Base-by-base conservation (phyloP, 35 echinoderm and acorn worm genomes). In the Diadema setosum region DNA sequence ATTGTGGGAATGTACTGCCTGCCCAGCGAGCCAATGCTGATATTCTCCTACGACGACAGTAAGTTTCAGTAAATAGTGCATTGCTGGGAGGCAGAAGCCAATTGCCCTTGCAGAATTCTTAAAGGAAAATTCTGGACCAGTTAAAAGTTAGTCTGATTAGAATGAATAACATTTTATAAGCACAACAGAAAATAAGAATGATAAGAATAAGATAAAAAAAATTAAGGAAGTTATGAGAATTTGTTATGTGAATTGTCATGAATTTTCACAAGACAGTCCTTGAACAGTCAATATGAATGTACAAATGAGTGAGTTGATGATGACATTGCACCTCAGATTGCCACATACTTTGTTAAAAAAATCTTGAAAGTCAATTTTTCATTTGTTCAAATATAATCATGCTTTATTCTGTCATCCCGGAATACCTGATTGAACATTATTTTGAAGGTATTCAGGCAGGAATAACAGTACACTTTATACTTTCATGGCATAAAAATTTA, bases 31-130 rank as follows among this genome's bases (percentile, higher is more conserved):
- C 48, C 88, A 30, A 29, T 81, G 2, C 39, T 90, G 4, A 83
- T 90, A 23, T 90, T 90, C 35, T 90, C 88, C 27, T 90, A 90
- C 60, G 88, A 90, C 58, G 81, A 90, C 80, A 90, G 88, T 90
- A 70, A 90, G 88, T 90, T 9, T 18, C 11, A 27, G 49, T 12
- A 55, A 2, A 2, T n/a, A n/a, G n/a, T n/a, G n/a, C n/a, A n/a
- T n/a, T n/a, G n/a, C n/a, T n/a, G 49, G 2, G 49, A 2, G 49
- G 49, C 12, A 0, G 49, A 55, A 2, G 14, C 49, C 49, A 2
- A 2, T 12, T 12, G 14, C 12, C 21, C 21, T 55, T 55, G 49
- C 21, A n/a, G 21, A 16, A 55, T 55, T 55, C 12, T n/a, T n/a
- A 55, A 16, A 55, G 12, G 21, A 55, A 55, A 55, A 2, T 55